A percentile compares a stretch with the other conserved stretches of the same genome.
These are phyloP conservation scores for Drosophila aldrichi DNA, from an alignment of 2,888 invertebrate genomes.

Conservation along the genomic window DNA sequence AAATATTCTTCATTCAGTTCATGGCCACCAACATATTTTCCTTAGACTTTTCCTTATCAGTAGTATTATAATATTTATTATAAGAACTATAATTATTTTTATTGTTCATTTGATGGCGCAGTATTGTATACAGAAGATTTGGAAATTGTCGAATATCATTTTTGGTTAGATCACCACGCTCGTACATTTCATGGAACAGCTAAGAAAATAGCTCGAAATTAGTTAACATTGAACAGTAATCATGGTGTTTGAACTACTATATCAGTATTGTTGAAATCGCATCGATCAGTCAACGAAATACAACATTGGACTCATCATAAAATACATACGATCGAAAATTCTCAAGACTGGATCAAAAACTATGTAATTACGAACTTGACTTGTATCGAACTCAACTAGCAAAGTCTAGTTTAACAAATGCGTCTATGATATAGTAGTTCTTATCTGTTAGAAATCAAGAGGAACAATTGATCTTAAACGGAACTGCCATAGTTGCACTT, in stretches of 20 bases:
- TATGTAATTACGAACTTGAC: not conserved
- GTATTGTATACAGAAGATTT: conserved; percentile 45
- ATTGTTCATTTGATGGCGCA: conserved; percentile 9
- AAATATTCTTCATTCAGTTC: not conserved
- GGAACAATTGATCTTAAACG: not conserved
- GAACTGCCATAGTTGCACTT: not conserved
- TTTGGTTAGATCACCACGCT: conserved; percentile 60
- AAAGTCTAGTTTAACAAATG: not conserved
- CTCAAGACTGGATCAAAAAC: not conserved
- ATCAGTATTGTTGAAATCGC: not conserved
- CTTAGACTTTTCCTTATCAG: not conserved
- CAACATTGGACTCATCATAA: not conserved
- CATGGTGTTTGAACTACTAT: not conserved
- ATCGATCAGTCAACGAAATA: not conserved
- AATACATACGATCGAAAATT: not conserved
- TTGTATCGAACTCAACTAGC: not conserved
- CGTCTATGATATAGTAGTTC: conserved; percentile 2
- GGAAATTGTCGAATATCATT: conserved; percentile 63
- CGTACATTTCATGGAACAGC: conserved; percentile 65
- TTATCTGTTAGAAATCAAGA: not conserved
- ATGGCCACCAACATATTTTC: not conserved
- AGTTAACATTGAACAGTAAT: not conserved
- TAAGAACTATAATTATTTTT: not conserved
- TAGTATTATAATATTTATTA: not conserved
- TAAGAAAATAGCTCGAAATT: conserved; percentile 16